A percentile compares a stretch with the other conserved stretches of the same genome.
phyloP scores from a whole-genome alignment of 2,888 invertebrate species.

The Melanotus villosus region DNA sequence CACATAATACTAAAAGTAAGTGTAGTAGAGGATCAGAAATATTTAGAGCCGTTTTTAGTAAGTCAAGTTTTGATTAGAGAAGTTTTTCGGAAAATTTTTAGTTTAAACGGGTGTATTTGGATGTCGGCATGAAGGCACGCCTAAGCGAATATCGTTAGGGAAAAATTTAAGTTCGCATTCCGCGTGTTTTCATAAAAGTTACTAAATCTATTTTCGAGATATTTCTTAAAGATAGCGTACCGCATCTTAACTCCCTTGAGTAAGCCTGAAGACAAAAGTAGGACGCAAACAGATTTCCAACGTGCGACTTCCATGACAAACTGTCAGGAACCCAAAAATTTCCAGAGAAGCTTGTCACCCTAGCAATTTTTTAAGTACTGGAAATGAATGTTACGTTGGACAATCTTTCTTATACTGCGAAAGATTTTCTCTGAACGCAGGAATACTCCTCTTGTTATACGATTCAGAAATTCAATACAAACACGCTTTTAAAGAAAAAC shows the following conservation, averaged over 20 bases:
- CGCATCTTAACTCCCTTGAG: constrained; percentile 31
- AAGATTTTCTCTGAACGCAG: background rate
- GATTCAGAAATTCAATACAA: background rate
- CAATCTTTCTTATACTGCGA: background rate
- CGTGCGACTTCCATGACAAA: constrained; percentile 29
- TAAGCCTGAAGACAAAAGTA: constrained; percentile 44
- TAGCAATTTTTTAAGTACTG: constrained; percentile 6
- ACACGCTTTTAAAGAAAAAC: background rate
- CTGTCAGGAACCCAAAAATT: constrained; percentile 22
- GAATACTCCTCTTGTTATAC: background rate
- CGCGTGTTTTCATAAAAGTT: background rate
- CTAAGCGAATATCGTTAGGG: too few relatives aligned
- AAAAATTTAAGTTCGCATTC: background rate
- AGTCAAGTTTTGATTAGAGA: too few relatives aligned
- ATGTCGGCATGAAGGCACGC: too few relatives aligned
- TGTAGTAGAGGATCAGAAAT: too few relatives aligned
- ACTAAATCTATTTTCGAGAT: constrained; percentile 17
- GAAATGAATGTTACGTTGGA: background rate
- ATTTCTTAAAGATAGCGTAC: constrained; percentile 15
- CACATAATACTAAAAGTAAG: too few relatives aligned
- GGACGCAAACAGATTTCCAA: constrained; percentile 46
- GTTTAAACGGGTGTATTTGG: too few relatives aligned
- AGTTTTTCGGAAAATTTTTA: too few relatives aligned
- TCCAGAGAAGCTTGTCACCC: constrained; percentile 20
- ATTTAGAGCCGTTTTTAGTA: too few relatives aligned